Evolutionary conservation across 2,797 vertebrate species (phyloP).

Genomic region (Odontamblyopus rebecca): DNA sequence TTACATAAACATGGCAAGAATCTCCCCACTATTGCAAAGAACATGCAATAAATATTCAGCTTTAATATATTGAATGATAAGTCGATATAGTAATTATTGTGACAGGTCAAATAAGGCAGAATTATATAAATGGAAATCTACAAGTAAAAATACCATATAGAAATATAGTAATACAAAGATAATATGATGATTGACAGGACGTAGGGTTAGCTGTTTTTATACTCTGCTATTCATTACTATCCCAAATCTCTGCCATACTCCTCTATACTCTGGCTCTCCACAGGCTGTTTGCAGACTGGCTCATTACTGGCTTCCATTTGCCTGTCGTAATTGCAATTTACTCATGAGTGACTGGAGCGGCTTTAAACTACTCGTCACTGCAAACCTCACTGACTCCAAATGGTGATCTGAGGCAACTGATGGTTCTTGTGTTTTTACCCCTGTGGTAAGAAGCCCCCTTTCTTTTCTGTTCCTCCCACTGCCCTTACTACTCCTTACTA

Average conservation of each 20-base stretch:
- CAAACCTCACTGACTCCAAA: constrained; percentile 41
- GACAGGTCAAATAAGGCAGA: too few relatives aligned
- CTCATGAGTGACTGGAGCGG: constrained; percentile 27
- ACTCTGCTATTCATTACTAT: too few relatives aligned
- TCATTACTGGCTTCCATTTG: constrained; percentile 24
- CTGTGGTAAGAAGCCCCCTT: constrained; percentile 22
- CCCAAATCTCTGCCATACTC: constrained; percentile 7
- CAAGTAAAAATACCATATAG: too few relatives aligned
- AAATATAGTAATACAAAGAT: too few relatives aligned
- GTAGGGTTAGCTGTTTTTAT: too few relatives aligned
- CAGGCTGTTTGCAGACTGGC: constrained; percentile 24
- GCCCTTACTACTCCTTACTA: constrained; percentile 3
- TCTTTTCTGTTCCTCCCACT: not conserved
- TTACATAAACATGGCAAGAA: too few relatives aligned
- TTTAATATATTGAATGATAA: too few relatives aligned
- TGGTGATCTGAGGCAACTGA: constrained; percentile 36
- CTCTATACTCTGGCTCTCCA: not conserved
- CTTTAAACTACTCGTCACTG: constrained; percentile 15
- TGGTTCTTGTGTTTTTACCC: constrained; percentile 12
- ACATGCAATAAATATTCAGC: too few relatives aligned
- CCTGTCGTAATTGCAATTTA: constrained; percentile 37
- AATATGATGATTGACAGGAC: too few relatives aligned
- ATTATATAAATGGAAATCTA: too few relatives aligned
- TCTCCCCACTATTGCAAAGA: too few relatives aligned
- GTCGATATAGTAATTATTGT: too few relatives aligned